phyloP scores from a whole-genome alignment of 1,140 invertebrate species.

The Lasaia peninsularis region DNA sequence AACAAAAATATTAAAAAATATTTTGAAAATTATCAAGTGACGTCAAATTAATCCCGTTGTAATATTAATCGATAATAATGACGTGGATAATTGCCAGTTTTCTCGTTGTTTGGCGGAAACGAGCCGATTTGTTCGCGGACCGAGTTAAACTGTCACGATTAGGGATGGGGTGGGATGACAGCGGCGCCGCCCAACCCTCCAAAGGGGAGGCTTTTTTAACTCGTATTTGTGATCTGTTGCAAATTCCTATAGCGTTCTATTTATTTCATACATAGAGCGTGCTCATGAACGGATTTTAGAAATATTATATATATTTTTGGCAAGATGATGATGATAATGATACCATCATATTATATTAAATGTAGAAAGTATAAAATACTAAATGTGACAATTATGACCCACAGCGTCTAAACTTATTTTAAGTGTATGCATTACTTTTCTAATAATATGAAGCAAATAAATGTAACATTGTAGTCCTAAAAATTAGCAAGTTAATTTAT shows the following conservation, averaged over 20 bases:
- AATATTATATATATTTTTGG: not conserved
- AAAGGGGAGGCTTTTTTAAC: slow-evolving; percentile 23
- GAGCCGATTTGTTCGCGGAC: slow-evolving; percentile 52
- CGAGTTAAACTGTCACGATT: slow-evolving; percentile 49
- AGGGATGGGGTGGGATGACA: slow-evolving; percentile 32
- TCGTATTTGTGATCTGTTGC: slow-evolving; percentile 17
- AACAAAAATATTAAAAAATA: not conserved
- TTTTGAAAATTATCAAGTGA: not conserved
- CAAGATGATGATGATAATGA: no score
- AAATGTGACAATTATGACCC: no score
- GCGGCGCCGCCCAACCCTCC: slow-evolving; percentile 21
- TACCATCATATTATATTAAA: no score
- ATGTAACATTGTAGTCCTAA: no score
- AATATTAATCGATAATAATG: slow-evolving; percentile 39
- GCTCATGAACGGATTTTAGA: not conserved
- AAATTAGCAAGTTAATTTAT: no score
- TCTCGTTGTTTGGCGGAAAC: slow-evolving; percentile 48
- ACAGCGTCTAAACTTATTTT: no score
- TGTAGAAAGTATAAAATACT: no score
- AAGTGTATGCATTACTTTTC: no score
- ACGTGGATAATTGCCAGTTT: slow-evolving; percentile 42
- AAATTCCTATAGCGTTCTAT: slow-evolving; percentile 10
- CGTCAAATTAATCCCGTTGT: not conserved
- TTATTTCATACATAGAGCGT: not conserved
- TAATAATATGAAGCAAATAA: no score